Percentiles rank a stretch among this genome's conserved stretches.
These are phyloP conservation scores for Caenorhabditis drosophilae DNA, from an alignment of 2,888 invertebrate genomes.

Conservation along the genomic window DNA sequence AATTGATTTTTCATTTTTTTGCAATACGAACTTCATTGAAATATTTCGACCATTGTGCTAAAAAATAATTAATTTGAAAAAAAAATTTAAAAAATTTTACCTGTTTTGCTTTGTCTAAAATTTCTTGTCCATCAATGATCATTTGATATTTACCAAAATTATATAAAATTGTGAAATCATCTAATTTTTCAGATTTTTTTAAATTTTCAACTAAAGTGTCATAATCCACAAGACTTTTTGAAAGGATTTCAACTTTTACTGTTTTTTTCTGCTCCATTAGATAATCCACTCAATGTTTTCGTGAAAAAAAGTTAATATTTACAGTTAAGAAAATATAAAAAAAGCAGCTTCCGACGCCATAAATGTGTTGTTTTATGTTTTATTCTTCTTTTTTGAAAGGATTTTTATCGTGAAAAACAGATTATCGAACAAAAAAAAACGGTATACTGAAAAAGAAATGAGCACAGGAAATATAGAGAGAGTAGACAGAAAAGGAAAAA, in stretches of 20 bases:
- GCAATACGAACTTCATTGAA: slow-evolving; percentile 18
- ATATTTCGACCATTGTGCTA: slow-evolving; percentile 35
- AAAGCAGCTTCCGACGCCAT: no score
- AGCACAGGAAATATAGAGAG: no score
- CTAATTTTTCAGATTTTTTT: background rate
- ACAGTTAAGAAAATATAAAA: no score
- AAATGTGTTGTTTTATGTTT: no score
- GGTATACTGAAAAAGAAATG: background rate
- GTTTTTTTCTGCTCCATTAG: no score
- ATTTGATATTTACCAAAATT: slow-evolving; percentile 32
- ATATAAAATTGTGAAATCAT: slow-evolving; percentile 23
- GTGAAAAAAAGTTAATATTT: no score
- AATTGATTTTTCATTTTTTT: slow-evolving; percentile 7
- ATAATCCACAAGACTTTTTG: slow-evolving; percentile 13
- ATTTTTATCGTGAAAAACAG: background rate
- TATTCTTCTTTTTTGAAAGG: background rate
- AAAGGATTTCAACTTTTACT: slow-evolving; percentile 19
- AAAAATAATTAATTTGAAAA: slow-evolving; percentile 9
- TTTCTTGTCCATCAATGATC: slow-evolving; percentile 28
- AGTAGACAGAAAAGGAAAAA: no score
- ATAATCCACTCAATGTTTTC: no score
- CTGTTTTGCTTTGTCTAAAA: slow-evolving; percentile 31
- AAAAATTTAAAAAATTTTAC: slow-evolving; percentile 8
- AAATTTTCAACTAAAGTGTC: slow-evolving; percentile 13
- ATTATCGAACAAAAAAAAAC: background rate